Evolutionary conservation across 2,797 vertebrate species (phyloP).

Genomic region (Acrocephalus scirpaceus): DNA sequence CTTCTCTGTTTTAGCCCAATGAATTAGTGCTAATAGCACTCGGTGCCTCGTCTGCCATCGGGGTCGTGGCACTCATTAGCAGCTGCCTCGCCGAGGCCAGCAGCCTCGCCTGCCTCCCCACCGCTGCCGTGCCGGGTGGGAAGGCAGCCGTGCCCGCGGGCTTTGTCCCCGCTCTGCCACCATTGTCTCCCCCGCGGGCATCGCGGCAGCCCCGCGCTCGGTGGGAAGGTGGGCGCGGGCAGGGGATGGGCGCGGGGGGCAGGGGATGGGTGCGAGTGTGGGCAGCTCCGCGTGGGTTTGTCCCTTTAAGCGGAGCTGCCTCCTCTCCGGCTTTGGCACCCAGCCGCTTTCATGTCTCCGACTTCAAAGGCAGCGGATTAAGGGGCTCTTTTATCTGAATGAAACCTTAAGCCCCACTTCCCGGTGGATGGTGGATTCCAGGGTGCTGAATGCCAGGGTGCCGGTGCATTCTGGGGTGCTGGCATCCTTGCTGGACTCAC

Average conservation of each 20-base stretch:
- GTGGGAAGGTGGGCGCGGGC: conserved; percentile 17
- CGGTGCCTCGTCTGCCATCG: not conserved
- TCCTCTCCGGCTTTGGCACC: conserved; percentile 58
- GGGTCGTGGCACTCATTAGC: conserved; percentile 31
- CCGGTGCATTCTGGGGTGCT: not conserved
- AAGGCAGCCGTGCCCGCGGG: not conserved
- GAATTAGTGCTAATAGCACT: conserved; percentile 47
- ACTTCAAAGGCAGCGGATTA: conserved; percentile 77
- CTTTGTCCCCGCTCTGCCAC: not conserved
- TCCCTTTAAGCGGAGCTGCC: conserved; percentile 64
- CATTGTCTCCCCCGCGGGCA: rapidly evolving
- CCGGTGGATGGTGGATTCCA: conserved; percentile 8
- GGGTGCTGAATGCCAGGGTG: not conserved
- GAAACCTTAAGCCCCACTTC: conserved; percentile 66
- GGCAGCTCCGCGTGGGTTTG: conserved; percentile 56
- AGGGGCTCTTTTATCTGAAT: conserved; percentile 74
- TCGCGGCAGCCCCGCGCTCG: rapidly evolving
- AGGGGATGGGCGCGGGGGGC: not conserved
- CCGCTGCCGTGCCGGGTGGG: not conserved
- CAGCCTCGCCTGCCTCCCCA: not conserved
- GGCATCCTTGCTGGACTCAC: not conserved
- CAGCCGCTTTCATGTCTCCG: conserved; percentile 72
- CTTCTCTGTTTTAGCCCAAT: conserved; percentile 17
- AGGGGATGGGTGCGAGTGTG: not conserved
- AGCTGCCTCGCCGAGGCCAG: not conserved